These are phyloP conservation scores for Catagonus wagneri DNA, from an alignment of 2,113 vertebrate species.

Conservation along the genomic window DNA sequence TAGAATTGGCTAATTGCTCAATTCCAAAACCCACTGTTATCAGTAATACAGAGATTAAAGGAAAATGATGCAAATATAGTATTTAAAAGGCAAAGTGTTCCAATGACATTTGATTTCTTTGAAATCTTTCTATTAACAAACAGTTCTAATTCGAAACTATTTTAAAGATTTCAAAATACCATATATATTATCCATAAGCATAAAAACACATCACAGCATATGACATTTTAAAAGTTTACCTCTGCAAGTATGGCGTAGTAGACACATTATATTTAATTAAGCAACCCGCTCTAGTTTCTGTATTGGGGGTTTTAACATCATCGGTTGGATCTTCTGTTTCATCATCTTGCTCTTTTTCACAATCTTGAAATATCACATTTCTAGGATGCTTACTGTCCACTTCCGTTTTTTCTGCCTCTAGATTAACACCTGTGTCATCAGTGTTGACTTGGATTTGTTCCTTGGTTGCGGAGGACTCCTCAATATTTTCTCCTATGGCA, in stretches of 20 bases:
- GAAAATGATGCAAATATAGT: background rate
- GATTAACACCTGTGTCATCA: slow-evolving; percentile 34
- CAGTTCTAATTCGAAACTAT: background rate
- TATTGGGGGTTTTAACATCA: slow-evolving; percentile 74
- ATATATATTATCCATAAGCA: slow-evolving; percentile 1
- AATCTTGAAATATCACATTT: slow-evolving; percentile 58
- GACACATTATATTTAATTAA: slow-evolving; percentile 90
- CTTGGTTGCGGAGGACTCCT: slow-evolving; percentile 54
- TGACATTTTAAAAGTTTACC: slow-evolving; percentile 84
- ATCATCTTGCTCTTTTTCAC: slow-evolving; percentile 51
- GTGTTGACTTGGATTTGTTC: slow-evolving; percentile 44
- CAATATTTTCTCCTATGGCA: slow-evolving; percentile 70
- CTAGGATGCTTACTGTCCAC: slow-evolving; percentile 72
- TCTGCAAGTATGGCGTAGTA: slow-evolving; percentile 90
- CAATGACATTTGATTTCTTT: background rate
- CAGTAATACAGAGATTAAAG: slow-evolving; percentile 19
- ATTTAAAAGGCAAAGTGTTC: slow-evolving; percentile 29
- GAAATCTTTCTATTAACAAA: slow-evolving; percentile 51
- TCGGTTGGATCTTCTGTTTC: slow-evolving; percentile 61
- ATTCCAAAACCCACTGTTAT: background rate
- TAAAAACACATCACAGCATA: background rate
- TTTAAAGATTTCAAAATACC: slow-evolving; percentile 18
- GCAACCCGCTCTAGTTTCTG: slow-evolving; percentile 82
- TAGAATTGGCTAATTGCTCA: background rate
- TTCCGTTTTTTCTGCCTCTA: slow-evolving; percentile 32